These are phyloP conservation scores for Gobio occitaniae DNA, from an alignment of 2,797 vertebrate species.

Conservation along the genomic window DNA sequence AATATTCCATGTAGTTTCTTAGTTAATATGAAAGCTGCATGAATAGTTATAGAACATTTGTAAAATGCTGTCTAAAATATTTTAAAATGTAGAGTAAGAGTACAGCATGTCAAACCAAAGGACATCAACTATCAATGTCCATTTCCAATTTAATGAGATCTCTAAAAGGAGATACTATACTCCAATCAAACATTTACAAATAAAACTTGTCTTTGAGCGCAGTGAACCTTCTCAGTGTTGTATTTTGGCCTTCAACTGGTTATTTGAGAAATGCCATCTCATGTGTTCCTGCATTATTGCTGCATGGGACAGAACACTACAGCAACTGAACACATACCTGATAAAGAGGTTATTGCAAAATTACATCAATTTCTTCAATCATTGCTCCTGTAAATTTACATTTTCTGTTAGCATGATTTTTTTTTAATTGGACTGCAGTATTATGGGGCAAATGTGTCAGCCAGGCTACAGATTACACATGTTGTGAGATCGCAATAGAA, in stretches of 20 bases:
- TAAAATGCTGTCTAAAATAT: not conserved
- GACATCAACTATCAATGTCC: not conserved
- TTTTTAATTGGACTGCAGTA: conserved; percentile 6
- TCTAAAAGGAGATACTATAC: not conserved
- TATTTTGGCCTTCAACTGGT: not conserved
- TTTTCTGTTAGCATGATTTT: not conserved
- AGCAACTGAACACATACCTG: not conserved
- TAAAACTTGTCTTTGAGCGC: not conserved
- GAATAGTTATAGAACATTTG: not conserved
- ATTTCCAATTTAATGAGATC: not conserved
- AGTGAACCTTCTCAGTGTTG: not conserved
- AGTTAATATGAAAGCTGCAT: not conserved
- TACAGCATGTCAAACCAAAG: not conserved
- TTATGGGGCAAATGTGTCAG: conserved; percentile 67
- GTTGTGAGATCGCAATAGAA: conserved; percentile 74
- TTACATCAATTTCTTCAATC: not conserved
- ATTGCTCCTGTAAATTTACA: not conserved
- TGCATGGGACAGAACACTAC: not conserved
- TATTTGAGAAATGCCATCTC: not conserved
- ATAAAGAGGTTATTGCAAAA: not conserved
- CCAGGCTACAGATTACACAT: conserved; percentile 69
- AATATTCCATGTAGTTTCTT: not conserved
- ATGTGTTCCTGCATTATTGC: conserved; percentile 6
- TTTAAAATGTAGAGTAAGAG: not conserved
- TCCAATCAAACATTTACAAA: conserved; percentile 23